Base-by-base conservation (phyloP, 1,140 invertebrate species). In the Megalopta genalis region DNA sequence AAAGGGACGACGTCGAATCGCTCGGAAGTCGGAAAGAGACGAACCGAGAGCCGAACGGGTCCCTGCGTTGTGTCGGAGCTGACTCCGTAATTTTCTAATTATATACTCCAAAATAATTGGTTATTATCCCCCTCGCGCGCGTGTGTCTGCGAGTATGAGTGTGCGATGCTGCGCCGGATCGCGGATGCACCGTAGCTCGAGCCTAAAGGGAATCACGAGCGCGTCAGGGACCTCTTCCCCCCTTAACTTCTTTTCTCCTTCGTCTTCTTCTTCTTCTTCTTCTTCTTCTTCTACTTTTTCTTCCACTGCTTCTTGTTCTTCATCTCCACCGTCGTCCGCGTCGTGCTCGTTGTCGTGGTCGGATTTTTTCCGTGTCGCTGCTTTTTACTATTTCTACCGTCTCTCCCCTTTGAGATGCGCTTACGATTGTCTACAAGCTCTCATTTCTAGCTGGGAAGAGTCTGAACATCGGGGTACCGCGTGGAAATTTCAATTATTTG, bases 51-150 rank as follows among this genome's bases (percentile, higher is more conserved):
- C 63, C 63, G 81, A 68, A 70, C 72, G 63, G 83, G 87, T 88
- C 86, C 77, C 88, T 81, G 83, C 87, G 87, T 82, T 86, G 87
- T 88, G 88, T 88, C 87, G 89, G 86, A 68, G 81, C 88, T 89
- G 86, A 88, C 89, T 91, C 90, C 81, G 90, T 91, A 92, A 92
- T 92, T 92, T 92, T 92, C 90, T 92, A 91, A 92, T 92, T 91
- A 92, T 92, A 92, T 89, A 90, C 90, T 92, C 90, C 88, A 92
- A 92, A 92, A 92, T 92, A 92, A 91, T 92, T 92, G 91, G 90
- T 91, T 91, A 92, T 92, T 92, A 92, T 91, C 87, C 88, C 77
- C 89, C 64, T 80, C 66, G 65, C 65, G 54, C 18, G 54, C n/a
- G 21, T 57, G 54, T 57, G n/a, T 57, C 52, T 76, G 64, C 84